phyloP scores from a whole-genome alignment of 2,888 invertebrate genomes.

The Alentia gelatinosa region DNA sequence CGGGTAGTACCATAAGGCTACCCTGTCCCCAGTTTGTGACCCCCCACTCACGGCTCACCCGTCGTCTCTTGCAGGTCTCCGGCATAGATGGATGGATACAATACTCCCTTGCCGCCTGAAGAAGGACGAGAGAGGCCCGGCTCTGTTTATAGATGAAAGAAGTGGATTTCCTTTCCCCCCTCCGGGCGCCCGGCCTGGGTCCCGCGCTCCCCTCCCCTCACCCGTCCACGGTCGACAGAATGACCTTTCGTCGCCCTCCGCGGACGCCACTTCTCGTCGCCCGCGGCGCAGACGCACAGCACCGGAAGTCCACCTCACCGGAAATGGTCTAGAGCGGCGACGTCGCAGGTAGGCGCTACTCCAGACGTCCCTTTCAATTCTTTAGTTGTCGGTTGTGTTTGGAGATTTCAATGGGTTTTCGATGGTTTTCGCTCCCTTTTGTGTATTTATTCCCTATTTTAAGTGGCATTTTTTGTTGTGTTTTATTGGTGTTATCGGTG shows the following conservation, averaged over 20 bases:
- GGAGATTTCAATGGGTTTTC: too few relatives aligned
- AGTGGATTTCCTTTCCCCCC: slow-evolving; percentile 16
- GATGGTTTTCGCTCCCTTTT: neutral
- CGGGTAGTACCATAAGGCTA: too few relatives aligned
- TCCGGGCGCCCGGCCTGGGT: neutral
- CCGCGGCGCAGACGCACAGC: neutral
- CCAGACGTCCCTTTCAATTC: neutral
- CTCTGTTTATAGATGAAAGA: slow-evolving; percentile 2
- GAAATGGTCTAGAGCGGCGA: slow-evolving; percentile 19
- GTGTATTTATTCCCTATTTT: too few relatives aligned
- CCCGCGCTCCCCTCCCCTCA: neutral
- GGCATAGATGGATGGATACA: slow-evolving; percentile 18
- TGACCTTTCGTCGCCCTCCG: slow-evolving; percentile 25
- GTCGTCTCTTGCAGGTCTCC: slow-evolving; percentile 23
- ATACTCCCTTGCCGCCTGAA: neutral
- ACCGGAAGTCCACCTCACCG: slow-evolving; percentile 1
- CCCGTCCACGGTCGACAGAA: neutral
- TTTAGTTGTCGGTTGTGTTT: neutral
- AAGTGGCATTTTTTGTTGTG: too few relatives aligned
- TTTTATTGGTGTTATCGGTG: too few relatives aligned
- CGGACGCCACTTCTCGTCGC: neutral
- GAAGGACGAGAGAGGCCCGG: neutral
- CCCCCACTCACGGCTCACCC: neutral
- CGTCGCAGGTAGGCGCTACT: neutral
- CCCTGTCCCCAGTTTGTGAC: neutral